These are phyloP conservation scores for Scolopax mira DNA, from an alignment of 2,113 vertebrate species.

Conservation along the genomic window DNA sequence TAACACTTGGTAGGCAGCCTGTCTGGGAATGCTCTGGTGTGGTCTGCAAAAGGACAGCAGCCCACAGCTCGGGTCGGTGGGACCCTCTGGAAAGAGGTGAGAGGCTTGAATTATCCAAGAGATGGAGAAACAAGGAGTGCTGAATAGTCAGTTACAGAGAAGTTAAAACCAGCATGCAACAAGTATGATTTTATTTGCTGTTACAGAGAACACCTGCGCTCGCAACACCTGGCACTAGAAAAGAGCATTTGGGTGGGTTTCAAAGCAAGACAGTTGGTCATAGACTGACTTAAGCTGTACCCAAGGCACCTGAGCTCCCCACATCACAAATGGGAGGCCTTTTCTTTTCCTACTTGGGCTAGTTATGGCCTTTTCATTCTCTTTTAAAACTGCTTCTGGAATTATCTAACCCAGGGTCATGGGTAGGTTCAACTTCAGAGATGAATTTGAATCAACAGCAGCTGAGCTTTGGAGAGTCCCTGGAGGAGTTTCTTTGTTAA, in stretches of 20 bases:
- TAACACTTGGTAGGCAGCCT: fast-evolving
- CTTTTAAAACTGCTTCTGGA: neutral
- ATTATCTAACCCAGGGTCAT: neutral
- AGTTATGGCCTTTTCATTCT: neutral
- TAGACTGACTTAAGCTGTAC: neutral
- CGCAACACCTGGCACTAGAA: neutral
- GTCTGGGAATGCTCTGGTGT: neutral
- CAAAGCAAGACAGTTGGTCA: neutral
- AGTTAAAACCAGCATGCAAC: neutral
- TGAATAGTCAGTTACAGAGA: neutral
- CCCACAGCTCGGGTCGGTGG: neutral
- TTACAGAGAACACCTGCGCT: neutral
- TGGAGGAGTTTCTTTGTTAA: neutral
- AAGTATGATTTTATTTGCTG: neutral
- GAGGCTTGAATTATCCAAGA: neutral
- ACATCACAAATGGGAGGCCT: neutral
- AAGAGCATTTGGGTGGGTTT: neutral
- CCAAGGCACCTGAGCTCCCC: neutral
- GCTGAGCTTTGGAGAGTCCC: neutral
- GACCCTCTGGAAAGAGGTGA: neutral
- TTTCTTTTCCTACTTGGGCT: neutral
- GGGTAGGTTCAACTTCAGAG: neutral
- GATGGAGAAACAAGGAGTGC: neutral
- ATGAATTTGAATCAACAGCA: neutral
- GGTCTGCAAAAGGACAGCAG: neutral